phyloP scores from a whole-genome alignment of 2,113 vertebrate species.

The Ammospiza caudacuta region DNA sequence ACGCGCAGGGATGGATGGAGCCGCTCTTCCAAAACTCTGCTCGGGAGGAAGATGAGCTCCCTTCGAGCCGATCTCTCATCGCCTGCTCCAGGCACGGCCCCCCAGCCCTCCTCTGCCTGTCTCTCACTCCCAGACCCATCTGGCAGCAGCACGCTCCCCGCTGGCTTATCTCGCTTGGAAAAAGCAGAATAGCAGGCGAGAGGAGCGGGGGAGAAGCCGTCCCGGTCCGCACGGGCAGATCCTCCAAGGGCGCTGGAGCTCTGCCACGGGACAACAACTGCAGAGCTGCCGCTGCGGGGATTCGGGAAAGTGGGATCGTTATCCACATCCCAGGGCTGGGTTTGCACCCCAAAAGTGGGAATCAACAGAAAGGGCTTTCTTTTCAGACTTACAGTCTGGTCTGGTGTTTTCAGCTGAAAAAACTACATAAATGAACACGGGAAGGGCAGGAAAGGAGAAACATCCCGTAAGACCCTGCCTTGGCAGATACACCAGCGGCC shows the following conservation, averaged over 20 bases:
- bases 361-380: not conserved
- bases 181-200: not conserved
- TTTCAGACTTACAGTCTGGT: not conserved
- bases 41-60: constrained; percentile 22
- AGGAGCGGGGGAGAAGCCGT: not conserved
- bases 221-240: not conserved
- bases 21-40: not conserved
- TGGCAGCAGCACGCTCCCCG: not conserved
- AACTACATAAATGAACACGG: not conserved
- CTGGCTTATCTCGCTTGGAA: not conserved
- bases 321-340: not conserved
- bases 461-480: not conserved
- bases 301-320: not conserved
- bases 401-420: not conserved
- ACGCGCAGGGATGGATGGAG: not conserved
- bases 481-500: not conserved
- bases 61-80: not conserved
- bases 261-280: not conserved
- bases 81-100: not conserved
- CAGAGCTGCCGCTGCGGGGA: not conserved
- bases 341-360: not conserved
- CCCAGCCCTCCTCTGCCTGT: not conserved
- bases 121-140: not conserved
- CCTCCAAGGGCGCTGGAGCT: not conserved
- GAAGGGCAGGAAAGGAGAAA: not conserved